Evolutionary conservation across 2,888 invertebrate species (phyloP).

Genomic region (Abscondita cerata): DNA sequence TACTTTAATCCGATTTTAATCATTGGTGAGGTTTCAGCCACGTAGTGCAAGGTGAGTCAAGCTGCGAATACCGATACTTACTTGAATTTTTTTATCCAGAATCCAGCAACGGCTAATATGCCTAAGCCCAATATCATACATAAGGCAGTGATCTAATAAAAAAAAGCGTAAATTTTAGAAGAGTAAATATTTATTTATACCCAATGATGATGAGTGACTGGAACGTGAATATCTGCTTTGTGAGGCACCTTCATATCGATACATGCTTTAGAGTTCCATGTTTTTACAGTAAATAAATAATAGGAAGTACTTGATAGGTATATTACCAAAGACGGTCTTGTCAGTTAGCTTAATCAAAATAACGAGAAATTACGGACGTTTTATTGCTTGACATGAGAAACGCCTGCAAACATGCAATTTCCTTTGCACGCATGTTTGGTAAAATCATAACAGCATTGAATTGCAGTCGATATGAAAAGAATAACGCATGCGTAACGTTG

Average conservation of each 20-base stretch:
- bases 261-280: slow-evolving; percentile 20
- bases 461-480: slow-evolving; percentile 40
- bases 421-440: slow-evolving; percentile 32
- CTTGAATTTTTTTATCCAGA: slow-evolving; percentile 62
- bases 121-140: slow-evolving; percentile 57
- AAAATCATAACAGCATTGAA: slow-evolving; percentile 12
- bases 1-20: slow-evolving; percentile 8
- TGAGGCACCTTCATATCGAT: slow-evolving; percentile 39
- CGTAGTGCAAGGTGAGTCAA: background rate
- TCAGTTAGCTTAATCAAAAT: slow-evolving; percentile 16
- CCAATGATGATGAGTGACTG: slow-evolving; percentile 24
- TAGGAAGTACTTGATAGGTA: background rate
- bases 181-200: slow-evolving; percentile 13
- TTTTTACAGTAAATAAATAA: background rate
- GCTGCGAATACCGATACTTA: slow-evolving; percentile 44
- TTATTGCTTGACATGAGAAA: slow-evolving; percentile 24
- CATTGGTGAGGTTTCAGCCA: slow-evolving; percentile 3
- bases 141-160: slow-evolving; percentile 55
- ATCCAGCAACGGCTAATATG: slow-evolving; percentile 58
- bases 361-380: background rate
- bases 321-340: slow-evolving; percentile 1
- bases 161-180: background rate
- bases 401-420: slow-evolving; percentile 41
- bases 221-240: slow-evolving; percentile 22
- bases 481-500: slow-evolving; percentile 30